Conservation (phyloP, 2,888 invertebrate species). For the Tridacna gigas region DNA sequence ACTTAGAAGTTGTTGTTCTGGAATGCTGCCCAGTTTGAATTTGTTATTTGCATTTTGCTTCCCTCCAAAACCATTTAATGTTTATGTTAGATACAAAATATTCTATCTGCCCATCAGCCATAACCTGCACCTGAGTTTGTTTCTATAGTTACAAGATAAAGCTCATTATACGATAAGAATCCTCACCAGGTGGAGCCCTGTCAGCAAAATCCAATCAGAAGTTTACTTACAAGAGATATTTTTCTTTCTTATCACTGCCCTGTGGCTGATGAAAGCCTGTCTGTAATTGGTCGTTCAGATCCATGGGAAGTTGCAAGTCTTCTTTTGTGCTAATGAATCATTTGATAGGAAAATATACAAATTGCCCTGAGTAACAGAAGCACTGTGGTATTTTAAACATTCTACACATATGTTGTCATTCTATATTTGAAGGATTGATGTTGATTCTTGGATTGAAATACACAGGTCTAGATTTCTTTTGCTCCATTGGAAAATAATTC, state of each 20-base stretch:
- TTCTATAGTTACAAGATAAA: conserved; percentile 58
- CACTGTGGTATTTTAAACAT: conserved; percentile 4
- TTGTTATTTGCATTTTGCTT: conserved; percentile 15
- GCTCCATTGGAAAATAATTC: conserved; percentile 17
- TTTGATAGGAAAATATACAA: conserved; percentile 23
- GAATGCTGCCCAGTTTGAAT: conserved; percentile 13
- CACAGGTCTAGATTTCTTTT: conserved; percentile 4
- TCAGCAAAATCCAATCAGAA: conserved; percentile 20
- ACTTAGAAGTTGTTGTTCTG: background rate
- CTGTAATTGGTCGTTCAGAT: conserved; percentile 14
- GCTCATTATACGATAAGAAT: conserved; percentile 31
- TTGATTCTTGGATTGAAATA: conserved; percentile 9
- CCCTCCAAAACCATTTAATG: background rate
- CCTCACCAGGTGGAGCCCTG: conserved; percentile 57
- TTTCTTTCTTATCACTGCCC: background rate
- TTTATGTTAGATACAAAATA: conserved; percentile 24
- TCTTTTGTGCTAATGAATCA: conserved; percentile 18
- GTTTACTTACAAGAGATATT: conserved; percentile 5
- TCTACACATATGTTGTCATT: conserved; percentile 19
- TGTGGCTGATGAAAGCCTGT: conserved; percentile 1
- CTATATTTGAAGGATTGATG: conserved; percentile 20
- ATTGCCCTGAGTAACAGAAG: conserved; percentile 13
- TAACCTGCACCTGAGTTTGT: conserved; percentile 30
- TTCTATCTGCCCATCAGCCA: conserved; percentile 4
- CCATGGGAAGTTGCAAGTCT: conserved; percentile 18